Conservation (phyloP, 2,113 vertebrate genomes). For the Siphamia tubifer region DNA sequence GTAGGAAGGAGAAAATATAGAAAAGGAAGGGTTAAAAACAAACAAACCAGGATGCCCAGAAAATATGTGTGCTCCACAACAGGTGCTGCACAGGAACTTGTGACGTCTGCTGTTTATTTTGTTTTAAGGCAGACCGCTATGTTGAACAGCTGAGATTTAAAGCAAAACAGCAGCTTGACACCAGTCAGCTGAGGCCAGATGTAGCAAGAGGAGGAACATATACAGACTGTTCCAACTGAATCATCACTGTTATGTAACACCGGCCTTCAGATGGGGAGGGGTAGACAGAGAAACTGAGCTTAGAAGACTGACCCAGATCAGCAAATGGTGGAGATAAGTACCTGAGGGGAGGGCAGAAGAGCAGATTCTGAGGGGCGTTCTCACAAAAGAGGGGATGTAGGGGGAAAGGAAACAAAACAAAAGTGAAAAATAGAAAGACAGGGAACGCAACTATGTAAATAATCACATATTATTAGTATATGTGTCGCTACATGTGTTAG, state of each 20-base stretch:
- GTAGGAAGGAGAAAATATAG: not conserved
- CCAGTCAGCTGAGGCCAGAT: constrained; percentile 52
- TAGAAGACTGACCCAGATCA: constrained; percentile 68
- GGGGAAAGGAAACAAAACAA: not conserved
- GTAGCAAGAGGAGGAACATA: constrained; percentile 38
- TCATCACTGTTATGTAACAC: constrained; percentile 69
- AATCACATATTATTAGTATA: not conserved
- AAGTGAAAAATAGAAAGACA: not conserved
- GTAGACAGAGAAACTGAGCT: constrained; percentile 28
- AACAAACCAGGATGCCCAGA: not conserved
- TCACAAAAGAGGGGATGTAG: not conserved
- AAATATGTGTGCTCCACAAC: not conserved
- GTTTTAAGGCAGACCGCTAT: not conserved
- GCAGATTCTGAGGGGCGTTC: not conserved
- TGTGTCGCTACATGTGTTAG: not conserved
- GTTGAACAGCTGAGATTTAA: not conserved
- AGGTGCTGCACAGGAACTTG: constrained; percentile 2
- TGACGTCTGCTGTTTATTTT: constrained; percentile 6
- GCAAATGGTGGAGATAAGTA: constrained; percentile 53
- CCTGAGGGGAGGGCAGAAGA: constrained; percentile 28
- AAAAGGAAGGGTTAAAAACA: too few species aligned
- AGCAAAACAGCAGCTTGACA: constrained; percentile 30
- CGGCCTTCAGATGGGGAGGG: constrained; percentile 39
- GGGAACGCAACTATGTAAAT: not conserved
- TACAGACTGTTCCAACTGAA: constrained; percentile 53